phyloP scores from a whole-genome alignment of 2,797 vertebrate genomes.

The Cryptoprocta ferox region DNA sequence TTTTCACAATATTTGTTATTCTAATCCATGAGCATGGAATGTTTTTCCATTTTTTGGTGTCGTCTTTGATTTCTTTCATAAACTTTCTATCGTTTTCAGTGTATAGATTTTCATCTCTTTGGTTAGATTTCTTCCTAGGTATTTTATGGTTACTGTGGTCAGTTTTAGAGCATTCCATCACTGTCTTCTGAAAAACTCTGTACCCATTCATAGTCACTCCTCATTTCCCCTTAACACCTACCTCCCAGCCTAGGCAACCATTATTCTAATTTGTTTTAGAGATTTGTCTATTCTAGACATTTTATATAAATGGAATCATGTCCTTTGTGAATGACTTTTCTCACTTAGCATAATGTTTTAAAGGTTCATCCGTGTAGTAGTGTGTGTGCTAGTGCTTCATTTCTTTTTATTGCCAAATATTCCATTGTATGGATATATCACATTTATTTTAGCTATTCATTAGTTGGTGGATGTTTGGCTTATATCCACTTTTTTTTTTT shows the following conservation, averaged over 20 bases:
- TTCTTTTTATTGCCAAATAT: not conserved
- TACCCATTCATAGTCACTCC: not conserved
- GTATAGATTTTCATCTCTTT: no score
- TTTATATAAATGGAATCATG: not conserved
- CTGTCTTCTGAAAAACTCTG: not conserved
- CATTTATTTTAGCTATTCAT: not conserved
- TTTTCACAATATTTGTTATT: no score
- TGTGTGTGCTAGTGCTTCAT: not conserved
- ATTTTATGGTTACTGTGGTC: no score
- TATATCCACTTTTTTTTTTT: not conserved
- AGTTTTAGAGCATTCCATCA: not conserved
- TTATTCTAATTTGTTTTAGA: not conserved
- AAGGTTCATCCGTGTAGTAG: not conserved
- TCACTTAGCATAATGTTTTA: not conserved
- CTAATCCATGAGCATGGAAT: no score
- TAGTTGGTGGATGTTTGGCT: not conserved
- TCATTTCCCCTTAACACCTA: not conserved
- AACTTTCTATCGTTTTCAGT: no score
- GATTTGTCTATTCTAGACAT: not conserved
- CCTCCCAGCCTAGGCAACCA: not conserved
- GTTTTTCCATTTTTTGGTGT: no score
- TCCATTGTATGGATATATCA: not conserved
- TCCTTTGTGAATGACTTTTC: not conserved
- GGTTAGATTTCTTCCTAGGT: no score
- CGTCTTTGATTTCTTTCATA: no score